These are phyloP conservation scores for Phenacoccus solenopsis DNA, from an alignment of 1,140 invertebrate species.

Conservation along the genomic window DNA sequence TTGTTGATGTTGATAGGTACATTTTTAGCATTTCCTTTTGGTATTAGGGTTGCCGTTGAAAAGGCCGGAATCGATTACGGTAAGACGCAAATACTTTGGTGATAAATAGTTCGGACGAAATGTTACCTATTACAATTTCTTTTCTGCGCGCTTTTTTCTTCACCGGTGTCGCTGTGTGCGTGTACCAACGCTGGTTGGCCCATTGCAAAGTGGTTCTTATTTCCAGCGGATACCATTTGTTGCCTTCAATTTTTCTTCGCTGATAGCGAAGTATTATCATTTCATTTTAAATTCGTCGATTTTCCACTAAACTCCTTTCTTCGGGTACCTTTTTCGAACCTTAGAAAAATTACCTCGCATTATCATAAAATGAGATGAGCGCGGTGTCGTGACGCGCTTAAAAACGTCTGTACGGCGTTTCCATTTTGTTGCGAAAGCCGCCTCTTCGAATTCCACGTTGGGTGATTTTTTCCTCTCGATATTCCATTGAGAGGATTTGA, in stretches of 20 bases:
- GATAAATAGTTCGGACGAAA: conserved; percentile 1
- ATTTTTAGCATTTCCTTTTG: neutral
- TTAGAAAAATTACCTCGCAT: neutral
- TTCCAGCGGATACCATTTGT: neutral
- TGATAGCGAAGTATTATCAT: neutral
- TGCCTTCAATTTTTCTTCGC: neutral
- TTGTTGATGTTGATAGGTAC: conserved; percentile 1
- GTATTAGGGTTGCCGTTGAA: neutral
- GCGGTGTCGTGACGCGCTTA: neutral
- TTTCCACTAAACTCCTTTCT: too few relatives aligned
- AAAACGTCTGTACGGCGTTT: too few relatives aligned
- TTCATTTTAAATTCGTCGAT: neutral
- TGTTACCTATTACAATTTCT: neutral
- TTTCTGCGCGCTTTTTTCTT: neutral
- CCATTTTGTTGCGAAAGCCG: too few relatives aligned
- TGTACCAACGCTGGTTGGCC: too few relatives aligned
- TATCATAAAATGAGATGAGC: conserved; percentile 1
- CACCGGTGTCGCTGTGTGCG: too few relatives aligned
- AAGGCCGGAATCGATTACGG: neutral
- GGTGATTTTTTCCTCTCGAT: too few relatives aligned
- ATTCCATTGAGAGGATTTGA: too few relatives aligned
- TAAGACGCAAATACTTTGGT: neutral
- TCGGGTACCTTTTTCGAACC: neutral
- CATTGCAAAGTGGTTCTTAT: too few relatives aligned
- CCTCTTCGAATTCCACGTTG: too few relatives aligned